Evolutionary conservation across 2,797 vertebrate genomes (phyloP), one percentile per base, ranked within the genome.

Genomic region (Aldrovandia affinis): DNA sequence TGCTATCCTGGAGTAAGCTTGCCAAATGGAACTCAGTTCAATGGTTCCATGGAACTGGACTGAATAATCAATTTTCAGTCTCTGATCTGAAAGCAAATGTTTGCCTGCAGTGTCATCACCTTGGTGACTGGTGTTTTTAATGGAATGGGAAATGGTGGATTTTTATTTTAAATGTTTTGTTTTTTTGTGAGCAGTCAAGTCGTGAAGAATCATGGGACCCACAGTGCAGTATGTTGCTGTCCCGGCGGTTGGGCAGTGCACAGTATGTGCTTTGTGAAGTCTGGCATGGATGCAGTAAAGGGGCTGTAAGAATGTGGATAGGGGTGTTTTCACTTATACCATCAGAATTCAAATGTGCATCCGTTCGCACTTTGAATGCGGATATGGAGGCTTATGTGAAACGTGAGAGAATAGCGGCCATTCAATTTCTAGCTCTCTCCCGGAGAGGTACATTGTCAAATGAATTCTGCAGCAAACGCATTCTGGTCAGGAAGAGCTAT

Each of bases 21-120:
- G 75, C 63, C 65, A 85, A 63, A 85, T 61, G 79, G 36, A 54
- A 61, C 9, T 15, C 30, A 57, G 36, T 73, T 84, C 59, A 52
- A 85, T 77, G 77, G 33, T n/a, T 47, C 65, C 65, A 50, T 61
- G 42, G 80, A 86, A 81, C 73, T 52, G 83, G 75, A 81, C 85
- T 83, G 86, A 88, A 89, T 87, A 86, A 87, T 89, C 86, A 82
- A 82, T 86, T 85, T 50, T 39, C 81, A 83, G 63, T 25, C 61
- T 73, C 57, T 77, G 42, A 83, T 20, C 36, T 82, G 20, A 65
- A 85, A 39, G 80, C 44, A 65, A 81, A 85, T 82, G 73, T 75
- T 63, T 82, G 18, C 59, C 68, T 39, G 55, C 55, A 50, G 22
- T 78, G 44, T 52, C 68, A 52, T 78, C 55, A 28, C 57, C 44